Evolutionary conservation across 2,797 vertebrate species (phyloP), one percentile per base, ranked within the genome.

Genomic region (Acanthornis magna): DNA sequence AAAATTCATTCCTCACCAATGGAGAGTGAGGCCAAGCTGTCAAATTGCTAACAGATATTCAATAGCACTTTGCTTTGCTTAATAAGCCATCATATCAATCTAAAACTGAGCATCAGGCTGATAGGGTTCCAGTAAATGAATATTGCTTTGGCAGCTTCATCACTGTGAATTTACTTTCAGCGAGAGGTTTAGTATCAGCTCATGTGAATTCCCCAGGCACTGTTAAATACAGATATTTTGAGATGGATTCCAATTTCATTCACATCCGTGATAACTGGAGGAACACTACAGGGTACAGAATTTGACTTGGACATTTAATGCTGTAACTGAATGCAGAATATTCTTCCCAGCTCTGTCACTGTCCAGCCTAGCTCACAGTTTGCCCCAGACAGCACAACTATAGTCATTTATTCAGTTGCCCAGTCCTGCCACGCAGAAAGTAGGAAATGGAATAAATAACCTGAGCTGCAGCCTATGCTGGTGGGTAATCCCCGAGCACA

Each of bases 31-130:
- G 83, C 93, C 91, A 92, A 89, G 68, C 68, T 93, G 93, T 93
- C 93, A 91, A 53, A 85, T 83, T 7, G 18, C 85, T 95, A 92
- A 93, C 89, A 93, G 93, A 91, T 85, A 96, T 57, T 95, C 94
- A 92, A 86, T 89, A 95, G 90, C 13, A 12, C 85, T 96, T 95
- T 91, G 82, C 94, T 97, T 95, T 91, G 73, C 89, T 88, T 94
- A 96, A 95, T 94, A 96, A 95, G 50, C 93, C 91, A 89, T 94
- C 92, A 92, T 76, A 95, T 95, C 92, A 92, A 58, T 83, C 94
- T 91, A 57, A 95, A 88, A 83, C 83, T 48, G 71, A 96, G 89
- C 85, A 87, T 81, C 57, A 74, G 87, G 82, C 66, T 95, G 93
- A 95, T 85, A 57, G 77, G 10, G 16, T 85, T 96, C 93, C 89